These are phyloP conservation scores for Cheilinus undulatus DNA, from an alignment of 2,113 vertebrate genomes.

Conservation along the genomic window DNA sequence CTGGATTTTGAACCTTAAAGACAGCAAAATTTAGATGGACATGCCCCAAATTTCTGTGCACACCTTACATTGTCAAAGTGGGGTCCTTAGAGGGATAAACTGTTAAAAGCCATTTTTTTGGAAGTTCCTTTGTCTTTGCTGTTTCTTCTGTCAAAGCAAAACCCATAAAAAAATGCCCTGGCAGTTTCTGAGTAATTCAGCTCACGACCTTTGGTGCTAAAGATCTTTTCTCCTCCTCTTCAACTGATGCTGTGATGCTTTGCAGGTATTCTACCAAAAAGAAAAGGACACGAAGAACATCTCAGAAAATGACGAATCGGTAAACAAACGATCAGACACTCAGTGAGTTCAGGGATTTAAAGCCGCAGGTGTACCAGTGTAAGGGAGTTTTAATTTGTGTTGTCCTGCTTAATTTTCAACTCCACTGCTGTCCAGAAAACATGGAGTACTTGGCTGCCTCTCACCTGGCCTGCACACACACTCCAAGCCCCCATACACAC, in stretches of 20 bases:
- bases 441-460: constrained; percentile 31
- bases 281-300: constrained; percentile 14
- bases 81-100: no score
- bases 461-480: constrained; percentile 3
- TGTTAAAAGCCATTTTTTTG: no score
- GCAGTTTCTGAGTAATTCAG: constrained; percentile 32
- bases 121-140: no score
- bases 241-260: neutral
- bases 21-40: no score
- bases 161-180: no score
- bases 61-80: no score
- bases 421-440: constrained; percentile 35
- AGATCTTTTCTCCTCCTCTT: neutral
- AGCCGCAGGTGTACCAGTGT: constrained; percentile 57
- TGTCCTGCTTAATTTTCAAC: constrained; percentile 39
- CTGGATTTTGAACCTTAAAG: no score
- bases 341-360: constrained; percentile 19
- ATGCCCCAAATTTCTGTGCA: no score
- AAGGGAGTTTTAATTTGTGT: constrained; percentile 42
- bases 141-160: no score
- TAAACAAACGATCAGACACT: constrained; percentile 15
- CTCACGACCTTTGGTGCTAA: constrained; percentile 18
- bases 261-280: constrained; percentile 7
- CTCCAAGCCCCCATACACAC: constrained; percentile 21
- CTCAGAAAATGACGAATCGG: constrained; percentile 20